A percentile compares a stretch with the other conserved stretches of the same genome.
Evolutionary conservation across 2,888 invertebrate species (phyloP).

Genomic region (Junonia oenone): DNA sequence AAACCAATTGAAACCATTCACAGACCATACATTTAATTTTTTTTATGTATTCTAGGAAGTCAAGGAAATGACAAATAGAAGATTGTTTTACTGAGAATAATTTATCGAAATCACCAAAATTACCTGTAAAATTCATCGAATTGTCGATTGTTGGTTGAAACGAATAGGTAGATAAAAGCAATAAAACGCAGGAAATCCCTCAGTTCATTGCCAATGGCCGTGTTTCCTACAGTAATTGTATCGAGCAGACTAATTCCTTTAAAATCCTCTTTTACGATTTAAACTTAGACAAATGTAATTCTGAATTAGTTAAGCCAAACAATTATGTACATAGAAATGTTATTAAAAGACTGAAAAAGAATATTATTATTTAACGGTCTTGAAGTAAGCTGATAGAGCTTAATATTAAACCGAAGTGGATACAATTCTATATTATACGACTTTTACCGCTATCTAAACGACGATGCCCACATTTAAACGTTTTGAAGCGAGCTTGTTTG

Average conservation of each 20-base stretch:
- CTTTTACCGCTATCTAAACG: background rate
- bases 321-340: too few species aligned
- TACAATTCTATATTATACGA: background rate
- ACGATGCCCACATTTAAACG: background rate
- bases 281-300: background rate
- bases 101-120: background rate
- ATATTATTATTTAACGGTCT: background rate
- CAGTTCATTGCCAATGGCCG: background rate
- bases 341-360: too few species aligned
- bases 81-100: too few species aligned
- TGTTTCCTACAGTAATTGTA: background rate
- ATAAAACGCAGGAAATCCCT: background rate
- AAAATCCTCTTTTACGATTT: background rate
- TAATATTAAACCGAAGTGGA: background rate
- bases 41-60: too few species aligned
- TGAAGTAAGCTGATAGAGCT: background rate
- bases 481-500: slow-evolving; percentile 8
- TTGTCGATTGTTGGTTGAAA: background rate
- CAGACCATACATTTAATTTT: too few species aligned
- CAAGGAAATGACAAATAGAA: too few species aligned
- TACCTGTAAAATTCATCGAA: background rate
- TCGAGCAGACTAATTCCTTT: background rate
- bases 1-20: too few species aligned
- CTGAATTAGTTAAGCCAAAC: too few species aligned
- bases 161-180: background rate